phyloP scores from a whole-genome alignment of 2,888 invertebrate species.

The Archips xylosteana region DNA sequence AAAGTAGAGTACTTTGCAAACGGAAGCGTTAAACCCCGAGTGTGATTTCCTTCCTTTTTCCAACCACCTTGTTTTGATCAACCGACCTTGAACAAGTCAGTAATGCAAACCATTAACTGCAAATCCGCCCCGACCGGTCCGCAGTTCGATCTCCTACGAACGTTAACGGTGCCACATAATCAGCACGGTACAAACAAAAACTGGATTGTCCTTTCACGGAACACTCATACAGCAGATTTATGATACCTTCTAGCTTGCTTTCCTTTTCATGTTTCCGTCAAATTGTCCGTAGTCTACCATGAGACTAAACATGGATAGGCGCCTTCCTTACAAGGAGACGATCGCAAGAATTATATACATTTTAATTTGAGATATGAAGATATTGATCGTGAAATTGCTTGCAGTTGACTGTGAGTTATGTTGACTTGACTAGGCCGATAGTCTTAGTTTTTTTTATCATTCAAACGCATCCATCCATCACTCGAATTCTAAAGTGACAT shows the following conservation, averaged over 20 bases:
- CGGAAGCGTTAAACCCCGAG: not conserved
- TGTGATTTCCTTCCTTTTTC: not conserved
- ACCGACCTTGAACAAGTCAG: constrained; percentile 21
- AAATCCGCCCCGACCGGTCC: constrained; percentile 12
- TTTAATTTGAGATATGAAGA: not conserved
- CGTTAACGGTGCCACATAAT: constrained; percentile 17
- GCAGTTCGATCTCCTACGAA: constrained; percentile 14
- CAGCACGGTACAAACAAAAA: constrained; percentile 17
- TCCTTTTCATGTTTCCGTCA: constrained; percentile 17
- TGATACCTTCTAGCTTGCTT: constrained; percentile 13
- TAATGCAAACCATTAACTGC: constrained; percentile 21
- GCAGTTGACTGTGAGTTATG: not conserved
- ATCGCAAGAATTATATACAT: not conserved
- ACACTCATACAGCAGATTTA: constrained; percentile 18
- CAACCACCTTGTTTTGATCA: not conserved
- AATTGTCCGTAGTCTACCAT: not conserved
- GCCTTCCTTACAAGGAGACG: not conserved
- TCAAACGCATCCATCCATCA: not conserved
- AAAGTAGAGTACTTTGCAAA: not conserved
- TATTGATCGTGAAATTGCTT: constrained; percentile 5
- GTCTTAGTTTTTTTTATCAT: not conserved
- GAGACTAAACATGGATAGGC: not conserved
- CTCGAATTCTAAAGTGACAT: not conserved
- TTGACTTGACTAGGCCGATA: not conserved
- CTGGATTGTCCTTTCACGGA: constrained; percentile 21